phyloP scores from a whole-genome alignment of 1,140 invertebrate species.

The Musca domestica region DNA sequence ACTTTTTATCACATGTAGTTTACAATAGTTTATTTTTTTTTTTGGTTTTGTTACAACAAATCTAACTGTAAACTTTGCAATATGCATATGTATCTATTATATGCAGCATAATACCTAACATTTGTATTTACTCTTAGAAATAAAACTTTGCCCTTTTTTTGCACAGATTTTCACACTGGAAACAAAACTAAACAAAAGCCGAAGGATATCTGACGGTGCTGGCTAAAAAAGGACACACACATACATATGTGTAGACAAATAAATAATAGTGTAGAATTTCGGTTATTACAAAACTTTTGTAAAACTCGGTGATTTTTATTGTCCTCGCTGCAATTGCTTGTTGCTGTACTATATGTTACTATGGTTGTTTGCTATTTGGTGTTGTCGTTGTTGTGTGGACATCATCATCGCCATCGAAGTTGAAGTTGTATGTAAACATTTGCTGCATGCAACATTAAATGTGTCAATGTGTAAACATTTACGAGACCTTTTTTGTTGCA shows the following conservation, averaged over 20 bases:
- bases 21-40: too few relatives aligned
- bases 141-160: too few relatives aligned
- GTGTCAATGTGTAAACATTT: conserved; percentile 20
- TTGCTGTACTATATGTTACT: background rate
- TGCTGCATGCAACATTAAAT: conserved; percentile 18
- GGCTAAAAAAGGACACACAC: background rate
- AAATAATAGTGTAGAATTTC: background rate
- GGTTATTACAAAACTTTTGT: conserved; percentile 9
- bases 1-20: too few relatives aligned
- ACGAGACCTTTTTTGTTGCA: background rate
- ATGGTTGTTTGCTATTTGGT: background rate
- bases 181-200: too few relatives aligned
- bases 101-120: too few relatives aligned
- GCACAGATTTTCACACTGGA: too few relatives aligned
- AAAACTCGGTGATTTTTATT: background rate
- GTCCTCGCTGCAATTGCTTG: background rate
- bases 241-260: too few relatives aligned
- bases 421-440: background rate
- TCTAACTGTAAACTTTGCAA: too few relatives aligned
- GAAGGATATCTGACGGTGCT: too few relatives aligned
- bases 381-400: background rate
- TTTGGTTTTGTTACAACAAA: too few relatives aligned
- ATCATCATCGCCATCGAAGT: background rate
- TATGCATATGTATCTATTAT: too few relatives aligned
- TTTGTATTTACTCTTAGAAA: too few relatives aligned